phyloP scores from a whole-genome alignment of 2,797 vertebrate genomes.

The Gadopsis bispinosus region DNA sequence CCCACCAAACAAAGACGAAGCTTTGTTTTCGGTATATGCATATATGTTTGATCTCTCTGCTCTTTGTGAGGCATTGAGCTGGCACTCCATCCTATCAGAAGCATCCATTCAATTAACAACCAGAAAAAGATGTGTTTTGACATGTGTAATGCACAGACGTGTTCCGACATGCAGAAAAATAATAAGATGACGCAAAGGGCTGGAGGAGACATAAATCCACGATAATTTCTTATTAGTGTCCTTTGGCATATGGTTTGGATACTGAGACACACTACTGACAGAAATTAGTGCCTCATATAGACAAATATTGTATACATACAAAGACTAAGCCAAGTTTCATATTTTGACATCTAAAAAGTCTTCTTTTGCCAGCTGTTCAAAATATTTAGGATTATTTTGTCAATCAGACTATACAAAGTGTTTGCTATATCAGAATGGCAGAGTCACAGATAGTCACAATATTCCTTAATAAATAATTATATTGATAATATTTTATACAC shows the following conservation, averaged over 20 bases:
- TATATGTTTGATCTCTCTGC: constrained; percentile 11
- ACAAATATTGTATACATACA: not conserved
- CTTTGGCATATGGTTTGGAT: not conserved
- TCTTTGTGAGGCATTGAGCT: constrained; percentile 29
- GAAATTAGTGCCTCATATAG: not conserved
- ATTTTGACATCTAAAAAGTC: not conserved
- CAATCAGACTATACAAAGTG: not conserved
- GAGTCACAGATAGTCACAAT: not conserved
- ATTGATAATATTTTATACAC: not conserved
- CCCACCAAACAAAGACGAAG: not conserved
- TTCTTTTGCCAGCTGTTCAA: not conserved
- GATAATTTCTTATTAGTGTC: constrained; percentile 1
- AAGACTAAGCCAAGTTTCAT: not conserved
- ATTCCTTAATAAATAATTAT: not conserved
- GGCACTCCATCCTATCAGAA: constrained; percentile 1
- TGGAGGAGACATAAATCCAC: constrained; percentile 19
- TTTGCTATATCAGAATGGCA: not conserved
- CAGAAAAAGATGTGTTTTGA: constrained; percentile 37
- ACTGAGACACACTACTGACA: not conserved
- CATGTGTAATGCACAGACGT: constrained; percentile 20
- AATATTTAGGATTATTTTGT: not conserved
- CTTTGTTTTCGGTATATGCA: constrained; percentile 30
- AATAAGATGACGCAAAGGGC: constrained; percentile 30
- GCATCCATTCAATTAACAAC: constrained; percentile 40
- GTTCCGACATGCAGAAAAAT: constrained; percentile 48